Evolutionary conservation across 2,797 vertebrate species (phyloP).

Genomic region (Brachyrhaphis roseni): DNA sequence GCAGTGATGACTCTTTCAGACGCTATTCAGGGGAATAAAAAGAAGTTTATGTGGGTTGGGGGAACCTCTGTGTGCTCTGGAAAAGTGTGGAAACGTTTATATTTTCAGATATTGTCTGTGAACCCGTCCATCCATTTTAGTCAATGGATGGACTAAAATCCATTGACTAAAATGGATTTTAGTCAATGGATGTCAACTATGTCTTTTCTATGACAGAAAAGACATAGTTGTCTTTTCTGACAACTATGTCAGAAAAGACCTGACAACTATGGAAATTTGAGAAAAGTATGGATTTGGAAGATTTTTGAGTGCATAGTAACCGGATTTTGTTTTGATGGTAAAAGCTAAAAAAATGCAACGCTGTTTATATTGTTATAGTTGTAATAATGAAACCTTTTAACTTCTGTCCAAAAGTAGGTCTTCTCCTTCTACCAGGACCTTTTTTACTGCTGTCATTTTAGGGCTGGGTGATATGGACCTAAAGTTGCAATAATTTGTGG

Average conservation of each 20-base stretch:
- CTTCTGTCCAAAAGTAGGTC: neutral
- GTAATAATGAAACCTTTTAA: neutral
- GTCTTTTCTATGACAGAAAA: too few relatives aligned
- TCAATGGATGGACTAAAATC: too few relatives aligned
- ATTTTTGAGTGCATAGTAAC: neutral
- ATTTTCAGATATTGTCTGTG: too few relatives aligned
- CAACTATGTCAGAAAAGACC: neutral
- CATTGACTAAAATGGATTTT: too few relatives aligned
- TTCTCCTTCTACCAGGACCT: neutral
- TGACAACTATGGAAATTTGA: neutral
- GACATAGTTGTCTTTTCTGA: too few relatives aligned
- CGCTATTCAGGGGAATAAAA: neutral
- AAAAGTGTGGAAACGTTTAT: neutral
- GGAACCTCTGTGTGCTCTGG: neutral
- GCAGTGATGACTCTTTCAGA: conserved; percentile 7
- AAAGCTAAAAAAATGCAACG: neutral
- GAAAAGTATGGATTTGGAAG: neutral
- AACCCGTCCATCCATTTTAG: neutral
- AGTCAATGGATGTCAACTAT: too few relatives aligned
- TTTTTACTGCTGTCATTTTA: neutral
- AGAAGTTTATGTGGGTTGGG: neutral
- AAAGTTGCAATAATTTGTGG: too few relatives aligned
- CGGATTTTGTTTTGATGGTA: neutral
- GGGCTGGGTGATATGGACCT: too few relatives aligned
- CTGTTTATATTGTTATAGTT: neutral